Evolutionary conservation across 2,888 invertebrate species (phyloP).

Genomic region (Agrotis clavis): DNA sequence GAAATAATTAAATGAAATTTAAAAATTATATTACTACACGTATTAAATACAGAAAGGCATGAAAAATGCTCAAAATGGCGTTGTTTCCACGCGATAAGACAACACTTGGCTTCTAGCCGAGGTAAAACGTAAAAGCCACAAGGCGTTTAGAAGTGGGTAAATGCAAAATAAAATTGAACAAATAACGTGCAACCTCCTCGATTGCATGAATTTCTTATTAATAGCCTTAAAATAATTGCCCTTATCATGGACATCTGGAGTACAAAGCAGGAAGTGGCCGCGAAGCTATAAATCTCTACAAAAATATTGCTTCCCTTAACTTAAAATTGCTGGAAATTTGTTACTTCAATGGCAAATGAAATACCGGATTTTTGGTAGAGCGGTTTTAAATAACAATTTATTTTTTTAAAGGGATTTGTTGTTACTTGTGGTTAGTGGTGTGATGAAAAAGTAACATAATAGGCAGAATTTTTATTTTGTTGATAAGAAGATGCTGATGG

Average conservation of each 20-base stretch:
- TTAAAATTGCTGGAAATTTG: slow-evolving; percentile 64
- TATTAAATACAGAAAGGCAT: too few relatives aligned
- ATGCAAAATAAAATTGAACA: slow-evolving; percentile 12
- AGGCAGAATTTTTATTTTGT: neutral
- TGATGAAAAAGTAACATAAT: neutral
- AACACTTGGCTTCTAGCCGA: too few relatives aligned
- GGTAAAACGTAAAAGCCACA: too few relatives aligned
- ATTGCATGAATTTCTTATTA: slow-evolving; percentile 34
- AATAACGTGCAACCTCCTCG: slow-evolving; percentile 1
- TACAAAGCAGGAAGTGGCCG: slow-evolving; percentile 24
- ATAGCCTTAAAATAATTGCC: slow-evolving; percentile 40
- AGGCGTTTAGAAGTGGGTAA: too few relatives aligned
- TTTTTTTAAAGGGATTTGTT: slow-evolving; percentile 18
- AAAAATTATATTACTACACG: too few relatives aligned
- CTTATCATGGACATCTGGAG: slow-evolving; percentile 53
- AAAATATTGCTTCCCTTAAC: slow-evolving; percentile 67
- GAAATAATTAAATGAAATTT: too few relatives aligned
- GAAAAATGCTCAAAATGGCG: too few relatives aligned
- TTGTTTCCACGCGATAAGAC: too few relatives aligned
- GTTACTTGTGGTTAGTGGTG: neutral
- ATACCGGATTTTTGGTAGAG: slow-evolving; percentile 16
- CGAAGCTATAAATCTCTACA: slow-evolving; percentile 62
- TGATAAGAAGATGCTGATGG: neutral
- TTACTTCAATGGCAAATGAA: slow-evolving; percentile 47
- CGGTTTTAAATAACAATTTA: slow-evolving; percentile 35